Conservation (phyloP, 2,113 vertebrate species). For the Machaerirhynchus nigripectus region DNA sequence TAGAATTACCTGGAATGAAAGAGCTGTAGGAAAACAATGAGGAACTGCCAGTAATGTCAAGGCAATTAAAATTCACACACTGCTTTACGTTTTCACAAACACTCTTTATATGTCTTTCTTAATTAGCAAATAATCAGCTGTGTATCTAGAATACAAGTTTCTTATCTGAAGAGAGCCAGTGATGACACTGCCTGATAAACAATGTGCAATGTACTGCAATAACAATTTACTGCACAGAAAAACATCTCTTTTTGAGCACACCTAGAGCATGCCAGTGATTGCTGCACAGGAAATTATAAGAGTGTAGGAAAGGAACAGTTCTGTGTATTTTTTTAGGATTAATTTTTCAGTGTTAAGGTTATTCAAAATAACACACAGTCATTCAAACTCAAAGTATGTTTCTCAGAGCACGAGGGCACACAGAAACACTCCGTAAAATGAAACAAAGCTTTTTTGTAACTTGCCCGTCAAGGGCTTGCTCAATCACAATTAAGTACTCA, state of each 20-base stretch:
- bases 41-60: neutral
- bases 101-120: neutral
- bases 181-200: conserved; percentile 13
- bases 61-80: conserved; percentile 21
- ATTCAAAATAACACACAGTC: neutral
- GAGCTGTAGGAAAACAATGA: neutral
- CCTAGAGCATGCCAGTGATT: neutral
- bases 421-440: neutral
- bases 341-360: neutral
- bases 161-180: neutral
- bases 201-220: neutral
- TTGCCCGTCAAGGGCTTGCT: neutral
- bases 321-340: neutral
- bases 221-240: neutral
- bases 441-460: neutral
- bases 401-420: neutral
- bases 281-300: neutral
- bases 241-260: neutral
- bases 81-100: conserved; percentile 7
- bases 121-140: conserved; percentile 28
- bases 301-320: neutral
- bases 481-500: neutral
- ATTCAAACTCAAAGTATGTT: neutral
- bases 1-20: neutral
- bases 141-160: neutral